Percentiles rank a stretch among this genome's conserved stretches.
Conservation (phyloP, 1,140 invertebrate species). For the Samia ricini region DNA sequence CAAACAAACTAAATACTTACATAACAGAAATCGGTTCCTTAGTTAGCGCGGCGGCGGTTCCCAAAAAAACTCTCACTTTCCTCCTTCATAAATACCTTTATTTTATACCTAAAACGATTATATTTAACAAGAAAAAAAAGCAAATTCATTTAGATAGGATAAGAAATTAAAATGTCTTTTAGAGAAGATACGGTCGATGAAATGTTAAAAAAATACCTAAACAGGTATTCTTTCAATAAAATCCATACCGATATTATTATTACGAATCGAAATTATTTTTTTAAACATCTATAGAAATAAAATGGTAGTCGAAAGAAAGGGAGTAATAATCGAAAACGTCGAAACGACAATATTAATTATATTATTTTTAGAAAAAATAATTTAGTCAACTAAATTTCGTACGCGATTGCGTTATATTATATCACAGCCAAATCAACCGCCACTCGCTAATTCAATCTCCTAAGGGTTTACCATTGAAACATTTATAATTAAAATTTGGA, state of each 20-base stretch:
- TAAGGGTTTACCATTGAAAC: background rate
- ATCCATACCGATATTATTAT: too few species aligned
- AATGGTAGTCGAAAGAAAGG: too few species aligned
- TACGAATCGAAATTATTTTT: too few species aligned
- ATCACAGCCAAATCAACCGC: conserved; percentile 66
- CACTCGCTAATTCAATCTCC: conserved; percentile 23
- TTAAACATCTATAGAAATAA: too few species aligned
- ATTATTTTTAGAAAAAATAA: background rate
- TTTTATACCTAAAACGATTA: conserved; percentile 27
- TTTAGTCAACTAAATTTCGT: conserved; percentile 20
- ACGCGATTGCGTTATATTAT: conserved; percentile 19
- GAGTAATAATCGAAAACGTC: background rate
- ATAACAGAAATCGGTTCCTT: too few species aligned
- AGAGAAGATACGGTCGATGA: background rate
- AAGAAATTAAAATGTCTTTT: background rate
- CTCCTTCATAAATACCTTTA: conserved; percentile 20
- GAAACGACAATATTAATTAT: background rate
- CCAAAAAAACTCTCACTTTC: conserved; percentile 18
- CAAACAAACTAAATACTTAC: background rate
- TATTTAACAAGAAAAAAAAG: background rate
- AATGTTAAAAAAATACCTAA: conserved; percentile 4
- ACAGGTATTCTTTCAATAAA: too few species aligned
- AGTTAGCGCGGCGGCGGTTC: conserved; percentile 23
- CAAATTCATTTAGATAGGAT: background rate
- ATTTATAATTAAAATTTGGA: background rate